Evolutionary conservation across 1,140 invertebrate genomes (phyloP).

Genomic region (Procambarus clarkii): DNA sequence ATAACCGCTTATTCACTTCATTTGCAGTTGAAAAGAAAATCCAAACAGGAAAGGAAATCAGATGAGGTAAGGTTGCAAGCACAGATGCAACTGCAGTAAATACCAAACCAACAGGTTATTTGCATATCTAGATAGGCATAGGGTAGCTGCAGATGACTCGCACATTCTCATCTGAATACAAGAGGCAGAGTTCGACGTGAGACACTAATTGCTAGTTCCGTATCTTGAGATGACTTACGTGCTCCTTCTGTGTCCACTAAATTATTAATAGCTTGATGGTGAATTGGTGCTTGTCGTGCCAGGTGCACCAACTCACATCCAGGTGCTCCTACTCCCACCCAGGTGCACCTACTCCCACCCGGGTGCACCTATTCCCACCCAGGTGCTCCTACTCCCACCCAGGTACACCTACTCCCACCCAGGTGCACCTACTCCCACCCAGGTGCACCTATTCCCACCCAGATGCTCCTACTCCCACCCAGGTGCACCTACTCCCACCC

Average conservation of each 20-base stretch:
- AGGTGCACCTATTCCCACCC: too few relatives aligned
- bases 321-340: too few relatives aligned
- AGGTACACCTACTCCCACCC: too few relatives aligned
- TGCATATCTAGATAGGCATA: slow-evolving; percentile 32
- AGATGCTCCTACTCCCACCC: too few relatives aligned
- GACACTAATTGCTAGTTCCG: not conserved
- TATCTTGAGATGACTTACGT: not conserved
- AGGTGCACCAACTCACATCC: too few relatives aligned
- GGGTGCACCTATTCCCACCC: not conserved
- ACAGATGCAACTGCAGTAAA: not conserved
- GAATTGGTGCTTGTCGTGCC: too few relatives aligned
- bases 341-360: too few relatives aligned
- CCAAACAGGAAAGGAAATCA: not conserved
- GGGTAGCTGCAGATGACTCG: not conserved
- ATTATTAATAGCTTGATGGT: too few relatives aligned
- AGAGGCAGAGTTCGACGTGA: not conserved
- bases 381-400: not conserved
- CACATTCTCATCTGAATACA: not conserved
- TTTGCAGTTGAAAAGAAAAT: slow-evolving; percentile 38
- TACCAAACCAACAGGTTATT: slow-evolving; percentile 34
- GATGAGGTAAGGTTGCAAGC: slow-evolving; percentile 4
- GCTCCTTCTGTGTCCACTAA: not conserved
- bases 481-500: too few relatives aligned
- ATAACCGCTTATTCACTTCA: slow-evolving; percentile 32
- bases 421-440: too few relatives aligned